Evolutionary conservation across 2,888 invertebrate genomes (phyloP).

Genomic region (Sacculina carcini): DNA sequence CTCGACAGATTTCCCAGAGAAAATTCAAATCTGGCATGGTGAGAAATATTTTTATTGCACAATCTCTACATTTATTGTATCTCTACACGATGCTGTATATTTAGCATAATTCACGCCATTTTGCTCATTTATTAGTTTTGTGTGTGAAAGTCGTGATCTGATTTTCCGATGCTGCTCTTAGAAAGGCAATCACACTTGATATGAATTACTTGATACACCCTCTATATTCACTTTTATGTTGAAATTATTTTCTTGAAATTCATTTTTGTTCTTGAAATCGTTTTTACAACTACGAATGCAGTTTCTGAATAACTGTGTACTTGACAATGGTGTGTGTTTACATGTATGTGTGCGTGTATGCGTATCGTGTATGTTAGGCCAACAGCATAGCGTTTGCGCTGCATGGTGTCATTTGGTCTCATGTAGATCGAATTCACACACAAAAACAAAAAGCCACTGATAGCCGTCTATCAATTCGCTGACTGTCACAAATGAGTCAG

Average conservation of each 20-base stretch:
- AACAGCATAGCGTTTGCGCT: conserved; percentile 43
- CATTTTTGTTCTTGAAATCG: conserved; percentile 6
- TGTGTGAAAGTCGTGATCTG: too few relatives aligned
- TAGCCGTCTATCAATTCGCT: too few relatives aligned
- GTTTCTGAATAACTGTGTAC: conserved; percentile 3
- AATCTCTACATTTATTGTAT: neutral
- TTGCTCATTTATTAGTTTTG: neutral
- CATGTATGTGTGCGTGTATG: neutral
- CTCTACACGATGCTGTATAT: neutral
- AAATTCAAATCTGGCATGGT: conserved; percentile 97
- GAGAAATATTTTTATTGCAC: conserved; percentile 22
- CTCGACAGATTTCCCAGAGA: conserved; percentile 78
- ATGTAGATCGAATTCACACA: too few relatives aligned
- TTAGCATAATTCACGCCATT: neutral
- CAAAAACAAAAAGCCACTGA: too few relatives aligned
- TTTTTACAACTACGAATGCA: too few relatives aligned
- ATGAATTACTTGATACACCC: too few relatives aligned
- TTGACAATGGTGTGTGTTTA: conserved; percentile 8
- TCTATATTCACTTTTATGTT: neutral
- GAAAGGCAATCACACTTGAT: too few relatives aligned
- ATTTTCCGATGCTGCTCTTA: too few relatives aligned
- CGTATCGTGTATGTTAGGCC: conserved; percentile 30
- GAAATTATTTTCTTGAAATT: conserved; percentile 8
- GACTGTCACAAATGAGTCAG: too few relatives aligned
- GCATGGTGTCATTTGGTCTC: conserved; percentile 54